A percentile compares a stretch with the other conserved stretches of the same genome.
phyloP scores from a whole-genome alignment of 1,140 invertebrate genomes.

The Centruroides vittatus region DNA sequence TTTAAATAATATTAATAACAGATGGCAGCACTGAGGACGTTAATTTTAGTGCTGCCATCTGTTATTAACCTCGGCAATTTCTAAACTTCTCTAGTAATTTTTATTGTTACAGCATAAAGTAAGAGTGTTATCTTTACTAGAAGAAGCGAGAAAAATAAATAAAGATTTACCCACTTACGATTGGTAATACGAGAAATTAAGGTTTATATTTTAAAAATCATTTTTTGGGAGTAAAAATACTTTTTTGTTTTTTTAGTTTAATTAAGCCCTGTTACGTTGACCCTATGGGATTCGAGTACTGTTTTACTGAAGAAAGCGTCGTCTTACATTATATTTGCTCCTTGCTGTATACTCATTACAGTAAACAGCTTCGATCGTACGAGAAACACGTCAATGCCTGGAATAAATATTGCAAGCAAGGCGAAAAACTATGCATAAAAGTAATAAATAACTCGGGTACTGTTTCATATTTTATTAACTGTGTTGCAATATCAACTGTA shows the following conservation, averaged over 20 bases:
- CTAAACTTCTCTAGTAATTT: not conserved
- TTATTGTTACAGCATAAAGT: constrained; percentile 31
- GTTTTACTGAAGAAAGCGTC: constrained; percentile 28
- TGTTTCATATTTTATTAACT: too few relatives aligned
- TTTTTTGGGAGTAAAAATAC: too few relatives aligned
- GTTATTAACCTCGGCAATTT: not conserved
- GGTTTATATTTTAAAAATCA: not conserved
- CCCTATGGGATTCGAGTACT: constrained; percentile 36
- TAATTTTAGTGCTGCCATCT: too few relatives aligned
- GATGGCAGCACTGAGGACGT: too few relatives aligned
- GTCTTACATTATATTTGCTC: constrained; percentile 38
- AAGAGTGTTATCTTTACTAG: constrained; percentile 30
- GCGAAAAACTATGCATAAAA: too few relatives aligned
- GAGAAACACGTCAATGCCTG: constrained; percentile 26
- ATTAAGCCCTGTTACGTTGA: constrained; percentile 31
- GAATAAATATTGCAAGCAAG: constrained; percentile 10
- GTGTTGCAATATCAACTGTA: too few relatives aligned
- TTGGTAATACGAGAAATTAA: constrained; percentile 23
- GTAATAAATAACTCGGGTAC: not conserved
- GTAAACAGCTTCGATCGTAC: constrained; percentile 24
- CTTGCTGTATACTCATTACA: constrained; percentile 32
- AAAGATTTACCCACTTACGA: constrained; percentile 37
- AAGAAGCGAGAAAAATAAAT: constrained; percentile 33
- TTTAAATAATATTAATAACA: too few relatives aligned
- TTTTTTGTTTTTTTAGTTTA: too few relatives aligned